Conservation (phyloP, 2,888 invertebrate species). For the Pseudanteris insignis region DNA sequence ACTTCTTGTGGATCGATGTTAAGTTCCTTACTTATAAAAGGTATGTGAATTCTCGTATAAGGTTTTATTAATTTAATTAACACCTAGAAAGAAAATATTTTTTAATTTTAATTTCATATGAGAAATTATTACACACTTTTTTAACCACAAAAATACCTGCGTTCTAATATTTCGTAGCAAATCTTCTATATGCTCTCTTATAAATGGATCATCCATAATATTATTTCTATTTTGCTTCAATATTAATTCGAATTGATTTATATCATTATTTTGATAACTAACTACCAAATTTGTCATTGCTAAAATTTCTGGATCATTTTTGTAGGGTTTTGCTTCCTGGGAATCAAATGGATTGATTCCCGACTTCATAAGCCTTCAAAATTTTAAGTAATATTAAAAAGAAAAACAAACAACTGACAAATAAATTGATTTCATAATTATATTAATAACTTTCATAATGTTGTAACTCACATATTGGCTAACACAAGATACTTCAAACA, state of each 20-base stretch:
- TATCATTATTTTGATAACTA: constrained; percentile 98
- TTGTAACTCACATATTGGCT: constrained; percentile 97
- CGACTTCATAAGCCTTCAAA: constrained; percentile 90
- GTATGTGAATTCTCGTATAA: constrained; percentile 97
- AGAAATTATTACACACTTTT: constrained; percentile 57
- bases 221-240: constrained; percentile 91
- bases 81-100: constrained; percentile 73
- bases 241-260: constrained; percentile 97
- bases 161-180: constrained; percentile 94
- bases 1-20: constrained; percentile 95
- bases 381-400: no score
- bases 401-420: no score
- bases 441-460: no score
- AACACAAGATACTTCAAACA: constrained; percentile 97
- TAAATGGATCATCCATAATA: constrained; percentile 99
- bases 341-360: constrained; percentile 99
- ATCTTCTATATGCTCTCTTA: constrained; percentile 98
- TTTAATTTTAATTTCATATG: not conserved
- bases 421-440: no score
- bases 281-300: constrained; percentile 99
- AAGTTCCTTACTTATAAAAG: constrained; percentile 94
- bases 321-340: constrained; percentile 99
- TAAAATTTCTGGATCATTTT: constrained; percentile 98
- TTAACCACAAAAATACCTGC: constrained; percentile 52
- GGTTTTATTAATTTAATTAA: constrained; percentile 96